Base-by-base conservation (phyloP, 2,888 invertebrate species). In the Habroteleia sp. region DNA sequence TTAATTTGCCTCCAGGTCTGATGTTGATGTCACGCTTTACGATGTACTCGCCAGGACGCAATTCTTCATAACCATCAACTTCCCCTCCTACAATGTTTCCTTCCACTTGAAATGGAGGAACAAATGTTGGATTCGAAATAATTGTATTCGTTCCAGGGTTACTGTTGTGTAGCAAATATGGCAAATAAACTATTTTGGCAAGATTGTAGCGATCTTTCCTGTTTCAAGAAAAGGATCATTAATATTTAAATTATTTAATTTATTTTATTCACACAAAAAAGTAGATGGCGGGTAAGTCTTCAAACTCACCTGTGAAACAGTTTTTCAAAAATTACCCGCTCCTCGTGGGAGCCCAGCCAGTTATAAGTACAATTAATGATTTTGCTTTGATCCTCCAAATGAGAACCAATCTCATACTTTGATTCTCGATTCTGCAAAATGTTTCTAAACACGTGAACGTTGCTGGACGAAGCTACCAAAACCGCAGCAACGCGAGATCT, bases 21-120 rank as follows among this genome's bases (percentile, higher is more conserved):
- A 99, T 94, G 85, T 96, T 98, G 41, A 99, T 97, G 86, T 99
- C 99, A 82, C 96, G 93, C 68, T 95, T 94, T 0, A 99, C 99
- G 4, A 93, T 91, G 85, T 99, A 99, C 80, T 95, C 95, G 7
- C 97, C 97, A 56, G 93, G 90, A n/a, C 91, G 91, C 29, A 97
- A 90, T 79, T 92, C 92, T 90, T 96, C 96, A 82, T 94, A 93
- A 0, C 98, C 98, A 87, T 96, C 97, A 0, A 98, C 96, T 88
- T 97, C 97, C 10, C 98, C 98, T 0, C 97, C 97, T 7, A 97
- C 93, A 35, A 92, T 88, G 81, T 93, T 93, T 23, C 93, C 93
- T 3, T 92, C 92, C 16, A 91, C 90, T 62, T 93, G 92, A 84
- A 97, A 96, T 79, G 93, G 92, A 0, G 96, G 95, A 0, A 96